Evolutionary conservation across 2,797 vertebrate species (phyloP), one percentile per base, ranked within the genome.

Genomic region (Dromococcyx pavoninus): DNA sequence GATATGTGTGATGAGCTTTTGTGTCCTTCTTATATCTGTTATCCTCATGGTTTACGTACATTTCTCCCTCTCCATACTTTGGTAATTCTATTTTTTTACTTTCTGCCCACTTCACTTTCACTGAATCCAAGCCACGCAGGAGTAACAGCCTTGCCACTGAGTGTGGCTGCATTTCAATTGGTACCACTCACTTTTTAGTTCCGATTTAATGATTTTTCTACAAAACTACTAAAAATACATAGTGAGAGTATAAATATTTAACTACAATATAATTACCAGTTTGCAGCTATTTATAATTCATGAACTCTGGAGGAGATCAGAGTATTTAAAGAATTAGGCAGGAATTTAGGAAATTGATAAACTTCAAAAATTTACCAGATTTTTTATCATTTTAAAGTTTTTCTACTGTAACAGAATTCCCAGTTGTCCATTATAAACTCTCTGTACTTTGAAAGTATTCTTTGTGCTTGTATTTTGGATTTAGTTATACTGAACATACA

Each of bases 231-330:
- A n/a, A 65, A 88, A 69, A 5, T 14, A 43, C 33, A 57, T 30
- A 27, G 13, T 57, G 48, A 64, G 41, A 65, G 10, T 88, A 72
- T 91, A 91, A 91, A 75, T 95, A 66, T 85, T 84, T 85, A 73
- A 85, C 71, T 67, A 24, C 13, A 54, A 39, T 76, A 53, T 81
- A 90, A 85, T 84, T 73, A 79, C 21, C 24, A 50, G 21, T 88
- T 95, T 93, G 60, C 71, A 84, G n/a, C 6, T 60, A 64, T 88
- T 90, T 82, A 41, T 93, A 86, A 67, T 93, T 79, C 33, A 87
- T 78, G 77, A 67, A 73, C 60, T 69, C 33, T 67, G 51, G 39
- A 88, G 66, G 65, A 81, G 21, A 60, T 57, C n/a, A 43, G 41
- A 73, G 39, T 60, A 53, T 78, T 88, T 82, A 21, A 66, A 37